phyloP scores from a whole-genome alignment of 2,797 vertebrate species.

The Sphaeramia orbicularis region DNA sequence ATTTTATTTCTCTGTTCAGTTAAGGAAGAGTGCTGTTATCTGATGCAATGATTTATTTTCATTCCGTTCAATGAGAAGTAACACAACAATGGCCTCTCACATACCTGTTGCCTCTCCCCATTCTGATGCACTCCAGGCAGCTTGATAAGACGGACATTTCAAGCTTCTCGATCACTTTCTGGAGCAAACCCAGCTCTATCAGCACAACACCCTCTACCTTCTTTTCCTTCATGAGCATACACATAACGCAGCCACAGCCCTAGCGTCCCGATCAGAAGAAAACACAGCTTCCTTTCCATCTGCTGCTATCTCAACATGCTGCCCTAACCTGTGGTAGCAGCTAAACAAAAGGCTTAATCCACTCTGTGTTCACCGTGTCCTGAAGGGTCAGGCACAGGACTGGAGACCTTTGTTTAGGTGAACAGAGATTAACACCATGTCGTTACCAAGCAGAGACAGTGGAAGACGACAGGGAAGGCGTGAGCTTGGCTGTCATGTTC shows the following conservation, averaged over 20 bases:
- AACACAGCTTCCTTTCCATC: conserved; percentile 10
- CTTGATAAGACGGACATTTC: conserved; percentile 76
- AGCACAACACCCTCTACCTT: conserved; percentile 37
- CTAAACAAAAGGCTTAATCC: conserved; percentile 75
- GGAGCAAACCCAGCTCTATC: conserved; percentile 54
- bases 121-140: conserved; percentile 74
- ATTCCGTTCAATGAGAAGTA: conserved; percentile 9
- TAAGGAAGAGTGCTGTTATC: not conserved
- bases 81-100: conserved; percentile 11
- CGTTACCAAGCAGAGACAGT: conserved; percentile 32
- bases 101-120: conserved; percentile 68
- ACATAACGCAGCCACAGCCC: conserved; percentile 62
- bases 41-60: not conserved
- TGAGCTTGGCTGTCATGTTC: conserved; percentile 8
- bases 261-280: conserved; percentile 19
- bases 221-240: conserved; percentile 53
- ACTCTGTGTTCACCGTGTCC: conserved; percentile 52
- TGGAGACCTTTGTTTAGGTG: conserved; percentile 42
- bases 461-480: conserved; percentile 3
- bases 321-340: conserved; percentile 45
- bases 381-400: conserved; percentile 16
- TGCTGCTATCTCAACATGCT: conserved; percentile 3
- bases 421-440: conserved; percentile 46
- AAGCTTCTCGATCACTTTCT: conserved; percentile 49
- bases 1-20: not conserved